phyloP scores from a whole-genome alignment of 2,888 invertebrate species.

The Chaetoderma sp. region DNA sequence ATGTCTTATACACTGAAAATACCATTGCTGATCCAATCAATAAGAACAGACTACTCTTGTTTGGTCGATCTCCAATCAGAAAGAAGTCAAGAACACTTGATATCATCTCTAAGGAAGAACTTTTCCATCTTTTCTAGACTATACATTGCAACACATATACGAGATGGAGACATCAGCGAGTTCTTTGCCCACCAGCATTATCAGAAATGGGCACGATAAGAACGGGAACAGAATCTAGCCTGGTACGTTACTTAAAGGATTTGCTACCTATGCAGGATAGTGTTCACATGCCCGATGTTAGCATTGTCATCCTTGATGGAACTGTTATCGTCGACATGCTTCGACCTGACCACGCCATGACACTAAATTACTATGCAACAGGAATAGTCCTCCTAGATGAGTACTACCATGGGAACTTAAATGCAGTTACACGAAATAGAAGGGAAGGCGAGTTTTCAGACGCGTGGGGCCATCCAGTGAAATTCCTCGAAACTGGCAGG shows the following conservation, averaged over 20 bases:
- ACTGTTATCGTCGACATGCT: not conserved
- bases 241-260: not conserved
- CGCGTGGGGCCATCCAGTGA: not conserved
- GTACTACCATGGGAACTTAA: not conserved
- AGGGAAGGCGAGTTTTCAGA: not conserved
- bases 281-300: not conserved
- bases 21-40: not conserved
- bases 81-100: not conserved
- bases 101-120: not conserved
- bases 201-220: constrained; percentile 6
- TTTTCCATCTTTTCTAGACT: constrained; percentile 12
- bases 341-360: not conserved
- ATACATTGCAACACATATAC: constrained; percentile 14
- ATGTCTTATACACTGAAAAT: not conserved
- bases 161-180: constrained; percentile 25
- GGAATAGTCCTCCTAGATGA: not conserved
- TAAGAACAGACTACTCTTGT: not conserved
- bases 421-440: not conserved
- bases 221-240: constrained; percentile 16
- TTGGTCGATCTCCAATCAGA: not conserved
- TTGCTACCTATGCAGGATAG: not conserved
- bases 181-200: constrained; percentile 23
- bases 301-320: not conserved
- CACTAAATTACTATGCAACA: not conserved
- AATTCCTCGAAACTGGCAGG: not conserved